phyloP scores from a whole-genome alignment of 2,797 vertebrate genomes.

The Sebastes nivosus region DNA sequence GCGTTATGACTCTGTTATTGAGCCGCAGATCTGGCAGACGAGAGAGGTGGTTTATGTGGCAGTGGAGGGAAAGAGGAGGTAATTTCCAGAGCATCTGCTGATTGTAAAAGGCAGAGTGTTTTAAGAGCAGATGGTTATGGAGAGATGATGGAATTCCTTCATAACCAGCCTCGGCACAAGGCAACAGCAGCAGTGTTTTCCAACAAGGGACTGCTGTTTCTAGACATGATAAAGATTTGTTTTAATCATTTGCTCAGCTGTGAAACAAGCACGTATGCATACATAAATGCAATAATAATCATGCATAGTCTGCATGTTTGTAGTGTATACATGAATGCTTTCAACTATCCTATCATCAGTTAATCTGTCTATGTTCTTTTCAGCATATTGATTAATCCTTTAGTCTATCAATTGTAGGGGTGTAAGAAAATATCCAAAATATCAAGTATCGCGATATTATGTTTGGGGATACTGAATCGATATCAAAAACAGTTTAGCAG shows the following conservation, averaged over 20 bases:
- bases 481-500: no score
- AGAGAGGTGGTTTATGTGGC: constrained; percentile 34
- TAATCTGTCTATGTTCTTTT: neutral
- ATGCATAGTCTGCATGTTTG: neutral
- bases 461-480: no score
- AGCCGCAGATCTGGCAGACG: constrained; percentile 41
- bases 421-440: no score
- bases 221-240: neutral
- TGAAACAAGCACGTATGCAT: neutral
- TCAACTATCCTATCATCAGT: neutral
- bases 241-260: neutral
- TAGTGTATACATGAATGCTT: neutral
- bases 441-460: no score
- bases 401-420: neutral
- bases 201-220: constrained; percentile 12
- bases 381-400: neutral
- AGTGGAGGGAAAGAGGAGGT: constrained; percentile 34
- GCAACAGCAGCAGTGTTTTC: constrained; percentile 16
- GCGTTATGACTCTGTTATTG: constrained; percentile 44
- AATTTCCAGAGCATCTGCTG: constrained; percentile 67
- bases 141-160: constrained; percentile 58
- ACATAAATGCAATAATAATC: neutral
- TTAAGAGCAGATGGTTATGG: constrained; percentile 64
- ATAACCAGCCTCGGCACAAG: constrained; percentile 23
- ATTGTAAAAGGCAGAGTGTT: constrained; percentile 61